Percentiles rank a stretch among this genome's conserved stretches.
phyloP scores from a whole-genome alignment of 2,113 vertebrate genomes.

The Dasyurus viverrinus region DNA sequence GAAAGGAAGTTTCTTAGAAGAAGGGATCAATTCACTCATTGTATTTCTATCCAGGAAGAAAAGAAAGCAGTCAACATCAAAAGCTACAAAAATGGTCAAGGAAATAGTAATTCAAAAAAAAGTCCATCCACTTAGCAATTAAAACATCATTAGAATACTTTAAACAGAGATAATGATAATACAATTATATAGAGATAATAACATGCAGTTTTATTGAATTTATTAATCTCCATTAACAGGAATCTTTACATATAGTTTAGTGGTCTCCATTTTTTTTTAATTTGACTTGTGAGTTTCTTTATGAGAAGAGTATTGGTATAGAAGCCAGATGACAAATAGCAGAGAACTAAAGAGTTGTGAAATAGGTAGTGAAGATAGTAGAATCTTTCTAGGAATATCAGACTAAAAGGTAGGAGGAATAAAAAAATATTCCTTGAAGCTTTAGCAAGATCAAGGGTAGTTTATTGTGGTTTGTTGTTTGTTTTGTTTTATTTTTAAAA shows the following conservation, averaged over 20 bases:
- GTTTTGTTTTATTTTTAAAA: not conserved
- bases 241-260: not conserved
- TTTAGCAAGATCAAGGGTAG: not conserved
- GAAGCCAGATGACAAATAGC: not conserved
- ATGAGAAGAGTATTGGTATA: not conserved
- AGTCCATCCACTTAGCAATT: not conserved
- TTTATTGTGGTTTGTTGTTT: not conserved
- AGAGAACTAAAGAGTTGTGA: not conserved
- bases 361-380: not conserved
- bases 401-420: not conserved
- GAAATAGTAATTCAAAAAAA: not conserved
- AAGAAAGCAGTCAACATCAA: not conserved
- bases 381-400: not conserved
- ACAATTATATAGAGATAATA: not conserved
- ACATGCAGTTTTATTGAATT: not conserved
- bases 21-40: not conserved
- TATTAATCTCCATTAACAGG: not conserved
- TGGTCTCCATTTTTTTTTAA: not conserved
- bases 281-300: not conserved
- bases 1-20: not conserved
- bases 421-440: not conserved
- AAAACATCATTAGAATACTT: not conserved
- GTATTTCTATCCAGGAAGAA: not conserved
- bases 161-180: not conserved
- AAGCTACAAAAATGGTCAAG: not conserved